Base-by-base conservation (phyloP, 2,888 invertebrate genomes). In the Plagiodera versicolora region DNA sequence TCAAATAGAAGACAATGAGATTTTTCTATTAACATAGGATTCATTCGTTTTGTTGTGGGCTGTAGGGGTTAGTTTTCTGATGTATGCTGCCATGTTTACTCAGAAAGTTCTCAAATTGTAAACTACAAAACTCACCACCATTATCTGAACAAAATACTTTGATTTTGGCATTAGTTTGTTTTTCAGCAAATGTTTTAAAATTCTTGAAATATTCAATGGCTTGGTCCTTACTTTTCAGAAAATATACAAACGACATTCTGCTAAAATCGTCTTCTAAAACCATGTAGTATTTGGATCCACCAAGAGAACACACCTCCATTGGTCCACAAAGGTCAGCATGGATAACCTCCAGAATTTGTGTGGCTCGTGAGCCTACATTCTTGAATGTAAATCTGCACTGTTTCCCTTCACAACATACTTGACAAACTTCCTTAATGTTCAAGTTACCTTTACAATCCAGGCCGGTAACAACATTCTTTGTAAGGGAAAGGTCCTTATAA, bases 31-130 rank as follows among this genome's bases (percentile, higher is more conserved):
- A 73, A 46, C 4, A 68, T 67, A 6, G 71, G 50, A 24, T 44
- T 57, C 39, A 72, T 70, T 14, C 73, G 46, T 55, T 77, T 53
- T 70, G 70, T 54, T 62, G 46, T 17, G 77, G 75, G 9, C 74
- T 75, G 60, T 75, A 75, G 3, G 68, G 60, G 1, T 72, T 71
- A 9, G 70, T 69, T 59, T 53, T 70, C 64, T 75, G 72, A 52
- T 75, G 73, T 18, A 47, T 58, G 4, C 75, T 74, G 8, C 74
- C 75, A 28, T 50, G 24, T 54, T 56, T 60, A 9, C 30, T 6
- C 17, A 71, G 70, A 30, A 72, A 20, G n/a, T 69, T 58, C 49
- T 59, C 45, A 1, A 74, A 32, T 17, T 2, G 44, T 19, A n/a
- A n/a, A n/a, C n/a, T n/a, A n/a, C n/a, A n/a, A n/a, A n/a, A n/a